Percentiles rank a stretch among this genome's conserved stretches.
phyloP scores from a whole-genome alignment of 2,113 vertebrate genomes.

The Sitta europaea region DNA sequence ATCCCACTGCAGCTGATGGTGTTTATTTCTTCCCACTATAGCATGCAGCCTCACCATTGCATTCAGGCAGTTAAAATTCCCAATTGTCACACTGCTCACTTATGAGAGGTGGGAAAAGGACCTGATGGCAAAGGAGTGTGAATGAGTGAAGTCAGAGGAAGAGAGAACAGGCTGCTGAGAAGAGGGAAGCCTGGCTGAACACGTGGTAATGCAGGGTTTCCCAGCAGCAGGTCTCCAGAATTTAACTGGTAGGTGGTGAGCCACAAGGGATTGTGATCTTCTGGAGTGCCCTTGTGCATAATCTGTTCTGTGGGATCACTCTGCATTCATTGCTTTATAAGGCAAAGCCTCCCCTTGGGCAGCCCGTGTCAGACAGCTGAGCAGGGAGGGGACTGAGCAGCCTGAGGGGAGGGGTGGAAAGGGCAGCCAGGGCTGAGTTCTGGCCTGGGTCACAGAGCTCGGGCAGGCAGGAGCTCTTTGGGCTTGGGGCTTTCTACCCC shows the following conservation, averaged over 20 bases:
- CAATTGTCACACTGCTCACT: background rate
- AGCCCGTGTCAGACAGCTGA: background rate
- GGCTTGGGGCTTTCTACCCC: background rate
- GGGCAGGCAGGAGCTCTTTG: rapidly evolving
- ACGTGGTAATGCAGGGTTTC: too few relatives aligned
- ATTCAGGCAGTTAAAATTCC: background rate
- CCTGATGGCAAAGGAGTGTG: background rate
- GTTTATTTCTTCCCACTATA: background rate
- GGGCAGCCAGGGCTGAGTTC: background rate
- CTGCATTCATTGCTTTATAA: background rate
- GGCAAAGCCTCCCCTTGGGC: background rate
- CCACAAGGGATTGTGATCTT: background rate
- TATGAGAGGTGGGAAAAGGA: background rate
- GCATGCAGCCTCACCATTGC: background rate
- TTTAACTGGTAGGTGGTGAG: background rate
- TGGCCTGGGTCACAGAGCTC: background rate
- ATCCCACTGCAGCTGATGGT: background rate
- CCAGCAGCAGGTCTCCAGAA: background rate
- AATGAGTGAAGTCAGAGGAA: background rate
- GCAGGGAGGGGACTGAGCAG: background rate
- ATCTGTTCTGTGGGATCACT: background rate
- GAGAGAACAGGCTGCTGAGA: background rate
- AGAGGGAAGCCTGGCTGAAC: background rate
- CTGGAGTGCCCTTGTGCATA: background rate
- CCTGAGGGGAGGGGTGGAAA: background rate